Evolutionary conservation across 2,888 invertebrate genomes (phyloP).

Genomic region (Mesochorus sp.): DNA sequence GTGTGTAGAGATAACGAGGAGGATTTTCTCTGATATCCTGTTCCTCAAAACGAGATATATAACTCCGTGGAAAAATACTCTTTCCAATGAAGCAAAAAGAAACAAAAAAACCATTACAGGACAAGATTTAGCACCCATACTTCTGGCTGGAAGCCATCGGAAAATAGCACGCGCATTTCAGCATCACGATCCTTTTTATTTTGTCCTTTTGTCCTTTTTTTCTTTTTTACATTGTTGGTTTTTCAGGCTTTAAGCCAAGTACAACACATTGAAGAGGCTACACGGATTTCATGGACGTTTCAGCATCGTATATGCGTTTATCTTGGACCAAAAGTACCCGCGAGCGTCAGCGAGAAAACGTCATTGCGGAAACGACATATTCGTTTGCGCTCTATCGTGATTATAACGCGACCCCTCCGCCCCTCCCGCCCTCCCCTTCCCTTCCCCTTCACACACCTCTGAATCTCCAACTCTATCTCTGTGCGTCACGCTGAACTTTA

Average conservation of each 20-base stretch:
- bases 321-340: background rate
- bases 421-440: background rate
- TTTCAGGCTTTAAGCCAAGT: constrained; percentile 46
- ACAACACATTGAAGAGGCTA: background rate
- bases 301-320: background rate
- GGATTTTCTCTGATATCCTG: too few species aligned
- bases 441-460: background rate
- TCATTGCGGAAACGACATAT: constrained; percentile 20
- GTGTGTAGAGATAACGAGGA: too few species aligned
- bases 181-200: background rate
- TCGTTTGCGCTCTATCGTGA: background rate
- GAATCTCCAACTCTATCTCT: background rate
- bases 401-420: background rate
- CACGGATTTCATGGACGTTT: constrained; percentile 15
- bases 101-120: background rate
- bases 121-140: constrained; percentile 22
- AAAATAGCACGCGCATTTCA: background rate
- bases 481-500: background rate
- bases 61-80: too few species aligned
- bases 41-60: background rate
- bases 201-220: constrained; percentile 32
- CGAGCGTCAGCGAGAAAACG: background rate
- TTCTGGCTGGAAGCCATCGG: constrained; percentile 36
- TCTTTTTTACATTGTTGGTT: constrained; percentile 16
- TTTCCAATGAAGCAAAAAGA: background rate